Percentiles rank a stretch among this genome's conserved stretches.
phyloP scores from a whole-genome alignment of 1,140 invertebrate genomes.

The Platyscapa corneri region DNA sequence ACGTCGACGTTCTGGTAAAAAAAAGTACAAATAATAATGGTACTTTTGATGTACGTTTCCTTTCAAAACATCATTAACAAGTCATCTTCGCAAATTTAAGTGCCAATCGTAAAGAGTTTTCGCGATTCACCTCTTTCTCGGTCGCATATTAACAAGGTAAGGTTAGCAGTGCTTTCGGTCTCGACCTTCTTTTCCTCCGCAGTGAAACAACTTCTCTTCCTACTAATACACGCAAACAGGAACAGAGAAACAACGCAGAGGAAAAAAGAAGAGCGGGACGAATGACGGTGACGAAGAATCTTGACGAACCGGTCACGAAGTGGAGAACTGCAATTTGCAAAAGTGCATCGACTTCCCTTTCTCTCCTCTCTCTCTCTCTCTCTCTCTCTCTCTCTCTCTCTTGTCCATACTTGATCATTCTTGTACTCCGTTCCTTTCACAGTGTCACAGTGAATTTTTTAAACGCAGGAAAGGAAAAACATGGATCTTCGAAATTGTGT shows the following conservation, averaged over 20 bases:
- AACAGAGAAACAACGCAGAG: not conserved
- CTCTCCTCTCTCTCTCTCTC: constrained; percentile 37
- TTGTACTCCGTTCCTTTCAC: not conserved
- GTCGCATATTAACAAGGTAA: constrained; percentile 29
- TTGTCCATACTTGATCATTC: not conserved
- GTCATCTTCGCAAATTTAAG: constrained; percentile 28
- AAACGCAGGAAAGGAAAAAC: not conserved
- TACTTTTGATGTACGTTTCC: too few species aligned
- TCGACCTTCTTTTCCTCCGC: constrained; percentile 4
- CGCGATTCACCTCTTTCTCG: not conserved
- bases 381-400: constrained; percentile 12
- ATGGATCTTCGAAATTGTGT: not conserved
- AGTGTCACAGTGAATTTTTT: not conserved
- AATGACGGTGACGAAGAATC: constrained; percentile 41
- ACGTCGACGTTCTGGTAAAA: too few species aligned
- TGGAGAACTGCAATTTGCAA: constrained; percentile 60
- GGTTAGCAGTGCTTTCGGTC: constrained; percentile 22
- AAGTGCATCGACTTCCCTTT: constrained; percentile 54
- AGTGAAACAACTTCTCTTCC: not conserved
- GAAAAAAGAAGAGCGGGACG: not conserved
- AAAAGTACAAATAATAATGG: too few species aligned
- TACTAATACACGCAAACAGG: not conserved
- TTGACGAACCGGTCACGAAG: constrained; percentile 52
- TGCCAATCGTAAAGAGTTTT: constrained; percentile 35
- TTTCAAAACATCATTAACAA: constrained; percentile 41